These are phyloP conservation scores for Perccottus glenii DNA, from an alignment of 2,113 vertebrate species.

Conservation along the genomic window DNA sequence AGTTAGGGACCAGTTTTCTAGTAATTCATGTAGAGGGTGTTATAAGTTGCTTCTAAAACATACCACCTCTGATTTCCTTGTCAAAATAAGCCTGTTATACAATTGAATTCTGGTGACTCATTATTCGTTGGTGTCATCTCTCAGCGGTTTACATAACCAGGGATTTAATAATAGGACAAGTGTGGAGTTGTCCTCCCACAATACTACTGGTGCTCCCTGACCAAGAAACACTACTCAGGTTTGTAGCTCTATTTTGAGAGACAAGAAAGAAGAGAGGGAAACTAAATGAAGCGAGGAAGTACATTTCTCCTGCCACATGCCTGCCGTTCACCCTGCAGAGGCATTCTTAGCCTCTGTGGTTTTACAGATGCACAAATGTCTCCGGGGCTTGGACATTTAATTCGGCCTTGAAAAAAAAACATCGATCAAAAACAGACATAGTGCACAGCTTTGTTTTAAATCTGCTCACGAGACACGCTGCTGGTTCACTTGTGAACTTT, in stretches of 20 bases:
- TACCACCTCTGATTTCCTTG: slow-evolving; percentile 35
- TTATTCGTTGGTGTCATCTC: slow-evolving; percentile 45
- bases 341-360: slow-evolving; percentile 39
- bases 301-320: slow-evolving; percentile 52
- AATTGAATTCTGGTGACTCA: slow-evolving; percentile 63
- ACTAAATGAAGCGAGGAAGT: slow-evolving; percentile 63
- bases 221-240: slow-evolving; percentile 56
- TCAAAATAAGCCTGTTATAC: slow-evolving; percentile 53
- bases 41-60: slow-evolving; percentile 10
- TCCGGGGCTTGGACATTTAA: slow-evolving; percentile 47
- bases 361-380: slow-evolving; percentile 50
- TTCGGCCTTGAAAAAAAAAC: slow-evolving; percentile 45
- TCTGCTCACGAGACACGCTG: slow-evolving; percentile 39
- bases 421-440: slow-evolving; percentile 45
- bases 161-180: slow-evolving; percentile 66
- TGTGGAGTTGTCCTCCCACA: slow-evolving; percentile 42
- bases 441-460: slow-evolving; percentile 54
- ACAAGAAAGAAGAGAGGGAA: slow-evolving; percentile 14
- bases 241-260: slow-evolving; percentile 57
- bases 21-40: background rate
- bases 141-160: slow-evolving; percentile 62
- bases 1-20: background rate
- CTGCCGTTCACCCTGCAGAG: slow-evolving; percentile 50
- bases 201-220: slow-evolving; percentile 48
- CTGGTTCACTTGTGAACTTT: slow-evolving; percentile 41